phyloP scores from a whole-genome alignment of 2,888 invertebrate species.

The Eurytoma adleriae region DNA sequence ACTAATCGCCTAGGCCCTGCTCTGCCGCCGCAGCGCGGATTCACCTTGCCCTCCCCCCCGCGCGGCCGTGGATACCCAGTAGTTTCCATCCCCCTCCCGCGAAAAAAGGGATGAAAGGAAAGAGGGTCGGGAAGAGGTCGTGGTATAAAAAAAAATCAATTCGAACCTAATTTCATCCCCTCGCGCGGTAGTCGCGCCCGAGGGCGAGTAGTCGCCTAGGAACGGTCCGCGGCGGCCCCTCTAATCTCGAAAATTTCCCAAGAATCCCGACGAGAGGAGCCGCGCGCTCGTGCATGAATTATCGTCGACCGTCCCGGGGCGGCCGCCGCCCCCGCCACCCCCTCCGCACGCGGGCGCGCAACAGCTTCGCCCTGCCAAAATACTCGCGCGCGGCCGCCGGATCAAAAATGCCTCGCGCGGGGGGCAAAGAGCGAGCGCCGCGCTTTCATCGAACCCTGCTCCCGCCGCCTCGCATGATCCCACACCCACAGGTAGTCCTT shows the following conservation, averaged over 20 bases:
- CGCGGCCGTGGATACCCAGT: too few species aligned
- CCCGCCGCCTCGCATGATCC: background rate
- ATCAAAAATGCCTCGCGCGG: conserved; percentile 31
- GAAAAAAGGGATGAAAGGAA: too few species aligned
- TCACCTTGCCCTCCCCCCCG: background rate
- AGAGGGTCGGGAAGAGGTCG: conserved; percentile 13
- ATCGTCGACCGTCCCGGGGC: conserved; percentile 11
- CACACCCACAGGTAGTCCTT: conserved; percentile 27
- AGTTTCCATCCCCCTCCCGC: background rate
- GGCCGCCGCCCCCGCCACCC: conserved; percentile 6
- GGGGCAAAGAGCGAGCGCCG: conserved; percentile 1
- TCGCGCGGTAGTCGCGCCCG: background rate
- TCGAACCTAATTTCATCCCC: conserved; percentile 47
- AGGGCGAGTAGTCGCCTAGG: background rate
- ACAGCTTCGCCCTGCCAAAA: conserved; percentile 41
- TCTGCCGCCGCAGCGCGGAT: background rate
- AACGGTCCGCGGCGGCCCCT: conserved; percentile 12
- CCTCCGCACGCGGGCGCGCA: conserved; percentile 19
- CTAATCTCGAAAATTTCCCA: conserved; percentile 46
- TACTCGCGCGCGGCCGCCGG: background rate
- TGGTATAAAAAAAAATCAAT: conserved; percentile 37
- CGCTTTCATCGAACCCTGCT: conserved; percentile 20
- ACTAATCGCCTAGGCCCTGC: conserved; percentile 47
- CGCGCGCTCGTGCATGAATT: conserved; percentile 48
- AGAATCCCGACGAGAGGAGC: conserved; percentile 37